These are phyloP conservation scores for Euura lappo DNA, from an alignment of 1,140 invertebrate genomes.

Conservation along the genomic window DNA sequence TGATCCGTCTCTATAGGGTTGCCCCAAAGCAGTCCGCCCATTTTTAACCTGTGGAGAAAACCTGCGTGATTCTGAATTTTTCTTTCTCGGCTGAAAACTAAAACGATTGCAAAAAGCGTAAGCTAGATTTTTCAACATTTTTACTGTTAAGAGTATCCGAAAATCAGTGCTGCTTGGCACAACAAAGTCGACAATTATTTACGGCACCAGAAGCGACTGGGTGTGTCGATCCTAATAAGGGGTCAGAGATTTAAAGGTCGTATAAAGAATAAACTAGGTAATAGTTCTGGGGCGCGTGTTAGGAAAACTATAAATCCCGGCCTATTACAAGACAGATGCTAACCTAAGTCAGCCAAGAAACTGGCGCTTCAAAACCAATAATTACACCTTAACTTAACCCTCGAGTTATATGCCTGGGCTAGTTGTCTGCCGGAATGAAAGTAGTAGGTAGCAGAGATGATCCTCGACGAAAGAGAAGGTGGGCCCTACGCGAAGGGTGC, in stretches of 20 bases:
- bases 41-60: too few relatives aligned
- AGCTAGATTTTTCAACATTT: too few relatives aligned
- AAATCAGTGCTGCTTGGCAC: too few relatives aligned
- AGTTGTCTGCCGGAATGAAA: not conserved
- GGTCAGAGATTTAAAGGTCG: not conserved
- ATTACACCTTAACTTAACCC: constrained; percentile 27
- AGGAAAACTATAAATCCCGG: constrained; percentile 49
- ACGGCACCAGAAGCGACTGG: too few relatives aligned
- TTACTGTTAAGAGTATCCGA: too few relatives aligned
- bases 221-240: not conserved
- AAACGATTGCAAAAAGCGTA: too few relatives aligned
- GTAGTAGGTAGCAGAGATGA: not conserved
- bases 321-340: constrained; percentile 56
- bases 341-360: not conserved
- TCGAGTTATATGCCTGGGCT: not conserved
- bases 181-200: too few relatives aligned
- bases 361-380: constrained; percentile 30
- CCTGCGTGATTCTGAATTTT: too few relatives aligned
- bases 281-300: constrained; percentile 47
- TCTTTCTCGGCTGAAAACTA: too few relatives aligned
- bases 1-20: too few relatives aligned
- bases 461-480: not conserved
- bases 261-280: not conserved
- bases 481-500: not conserved
- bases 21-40: too few relatives aligned